These are phyloP conservation scores for Hippocampus comes DNA, from an alignment of 2,113 vertebrate species.

Conservation along the genomic window DNA sequence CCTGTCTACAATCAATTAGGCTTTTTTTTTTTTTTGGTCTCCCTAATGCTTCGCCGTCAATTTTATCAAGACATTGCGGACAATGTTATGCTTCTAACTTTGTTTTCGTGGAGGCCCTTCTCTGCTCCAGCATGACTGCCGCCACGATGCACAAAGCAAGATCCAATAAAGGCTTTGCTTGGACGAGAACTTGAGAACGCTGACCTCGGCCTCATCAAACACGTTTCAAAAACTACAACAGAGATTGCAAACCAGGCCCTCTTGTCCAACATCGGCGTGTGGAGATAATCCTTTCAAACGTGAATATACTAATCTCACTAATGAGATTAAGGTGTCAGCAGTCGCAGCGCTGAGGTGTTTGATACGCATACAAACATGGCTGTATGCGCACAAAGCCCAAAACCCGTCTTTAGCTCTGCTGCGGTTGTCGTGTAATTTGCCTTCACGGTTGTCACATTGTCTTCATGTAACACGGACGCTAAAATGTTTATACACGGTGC, in stretches of 20 bases:
- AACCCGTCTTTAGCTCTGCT: not conserved
- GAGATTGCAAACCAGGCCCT: not conserved
- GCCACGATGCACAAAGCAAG: too few relatives aligned
- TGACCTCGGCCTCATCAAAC: not conserved
- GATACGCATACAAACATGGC: not conserved
- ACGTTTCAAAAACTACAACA: not conserved
- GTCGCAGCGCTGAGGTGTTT: conserved; percentile 7
- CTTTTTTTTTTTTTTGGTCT: not conserved
- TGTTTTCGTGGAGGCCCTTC: not conserved
- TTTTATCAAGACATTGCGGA: not conserved
- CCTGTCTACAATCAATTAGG: not conserved
- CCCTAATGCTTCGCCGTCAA: not conserved
- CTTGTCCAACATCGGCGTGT: conserved; percentile 4
- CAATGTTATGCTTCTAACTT: not conserved
- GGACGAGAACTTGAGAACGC: not conserved
- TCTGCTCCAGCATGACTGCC: too few relatives aligned
- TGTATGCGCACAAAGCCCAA: not conserved
- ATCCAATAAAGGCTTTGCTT: too few relatives aligned
- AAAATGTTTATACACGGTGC: conserved; percentile 43
- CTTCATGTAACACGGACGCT: conserved; percentile 36
- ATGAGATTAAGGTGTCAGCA: conserved; percentile 16
- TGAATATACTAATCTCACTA: not conserved
- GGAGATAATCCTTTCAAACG: conserved; percentile 12
- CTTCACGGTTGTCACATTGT: conserved; percentile 45
- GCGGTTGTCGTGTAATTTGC: conserved; percentile 21